These are phyloP conservation scores for Chloroceryle inda DNA, from an alignment of 2,797 vertebrate genomes.

Conservation along the genomic window DNA sequence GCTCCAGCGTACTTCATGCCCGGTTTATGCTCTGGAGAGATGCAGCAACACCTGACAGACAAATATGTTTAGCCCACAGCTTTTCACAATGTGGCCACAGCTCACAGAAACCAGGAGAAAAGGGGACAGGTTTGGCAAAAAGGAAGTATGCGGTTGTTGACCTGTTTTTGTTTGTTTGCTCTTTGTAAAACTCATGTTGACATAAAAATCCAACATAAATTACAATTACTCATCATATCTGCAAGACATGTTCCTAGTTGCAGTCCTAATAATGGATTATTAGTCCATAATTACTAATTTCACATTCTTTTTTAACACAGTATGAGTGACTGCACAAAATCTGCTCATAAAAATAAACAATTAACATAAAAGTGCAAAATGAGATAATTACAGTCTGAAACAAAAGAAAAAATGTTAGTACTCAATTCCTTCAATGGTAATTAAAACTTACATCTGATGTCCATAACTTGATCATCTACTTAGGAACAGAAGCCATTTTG, in stretches of 20 bases:
- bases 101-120: not conserved
- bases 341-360: not conserved
- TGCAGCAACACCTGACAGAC: not conserved
- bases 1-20: not conserved
- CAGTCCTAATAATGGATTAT: slow-evolving; percentile 5
- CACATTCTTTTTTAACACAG: not conserved
- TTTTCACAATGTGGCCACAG: not conserved
- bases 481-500: not conserved
- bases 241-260: not conserved
- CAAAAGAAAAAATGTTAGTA: not conserved
- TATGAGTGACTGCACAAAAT: not conserved
- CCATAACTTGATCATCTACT: slow-evolving; percentile 1
- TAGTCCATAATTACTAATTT: not conserved
- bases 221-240: not conserved
- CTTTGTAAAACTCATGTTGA: not conserved
- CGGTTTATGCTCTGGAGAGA: not conserved
- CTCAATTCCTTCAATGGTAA: not conserved
- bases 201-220: not conserved
- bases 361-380: slow-evolving; percentile 25
- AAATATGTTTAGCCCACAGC: not conserved
- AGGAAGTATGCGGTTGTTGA: not conserved
- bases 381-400: slow-evolving; percentile 27
- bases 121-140: not conserved
- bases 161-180: not conserved
- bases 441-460: slow-evolving; percentile 24